Base-by-base conservation (phyloP, 2,797 vertebrate genomes). In the Tangara arthus region DNA sequence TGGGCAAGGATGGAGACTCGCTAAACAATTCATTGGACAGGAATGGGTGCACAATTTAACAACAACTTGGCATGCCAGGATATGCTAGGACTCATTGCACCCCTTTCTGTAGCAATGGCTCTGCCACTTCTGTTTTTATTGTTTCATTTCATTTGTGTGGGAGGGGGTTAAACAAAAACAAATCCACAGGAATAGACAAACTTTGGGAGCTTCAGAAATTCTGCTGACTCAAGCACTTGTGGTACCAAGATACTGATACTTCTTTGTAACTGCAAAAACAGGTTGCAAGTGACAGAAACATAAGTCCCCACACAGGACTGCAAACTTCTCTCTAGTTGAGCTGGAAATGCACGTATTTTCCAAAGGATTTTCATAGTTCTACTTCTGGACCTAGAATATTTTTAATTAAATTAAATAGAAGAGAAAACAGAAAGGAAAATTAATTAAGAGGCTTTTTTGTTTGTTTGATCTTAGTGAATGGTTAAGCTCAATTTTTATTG, bases 401-500 rank as follows among this genome's bases (percentile, higher is more conserved):
- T 94, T 66, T 46, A 96, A 79, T 95, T 87, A 64, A 78, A 88
- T 95, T 91, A 93, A 90, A 82, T 21, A 44, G 60, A 78, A 75
- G 26, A 52, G 59, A 81, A 81, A 26, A 56, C 1, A 5, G 32
- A 90, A 93, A 90, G 49, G 59, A 84, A 94, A 95, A 94, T 77
- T 86, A 95, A 93, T 94, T 89, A 85, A 46, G 14, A 84, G 7
- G 2, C 16, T 55, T 79, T 82, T 91, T 88, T 89, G 70, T 83
- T 95, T 85, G 60, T 77, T 95, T 95, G 75, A 85, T 90, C 75
- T 95, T 47, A 30, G 34, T 76, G 76, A 22, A 81, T 0, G 0
- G 52, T 46, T 96, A 93, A 94, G 41, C 52, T 93, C 44, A 72
- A 57, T 82, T 96, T 94, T 96, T 86, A 86, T 84, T 88, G 91